A percentile compares a stretch with the other conserved stretches of the same genome.
Conservation (phyloP, 2,888 invertebrate genomes). For the Erebia aethiops region DNA sequence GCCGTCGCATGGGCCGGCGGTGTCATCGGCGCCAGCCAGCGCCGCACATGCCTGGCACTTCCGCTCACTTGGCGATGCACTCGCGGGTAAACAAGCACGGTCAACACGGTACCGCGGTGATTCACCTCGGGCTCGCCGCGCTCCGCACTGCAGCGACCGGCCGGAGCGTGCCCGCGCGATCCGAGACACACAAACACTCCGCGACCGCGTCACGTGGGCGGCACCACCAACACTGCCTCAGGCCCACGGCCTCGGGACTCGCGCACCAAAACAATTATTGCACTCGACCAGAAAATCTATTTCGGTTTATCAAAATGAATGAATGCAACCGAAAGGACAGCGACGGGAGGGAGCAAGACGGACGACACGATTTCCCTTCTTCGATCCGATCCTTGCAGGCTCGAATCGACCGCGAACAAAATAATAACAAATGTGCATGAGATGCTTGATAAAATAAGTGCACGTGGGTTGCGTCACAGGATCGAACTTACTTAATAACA, state of each 20-base stretch:
- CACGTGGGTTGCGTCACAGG: conserved; percentile 81
- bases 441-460: conserved; percentile 76
- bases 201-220: conserved; percentile 69
- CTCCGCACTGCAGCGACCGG: conserved; percentile 72
- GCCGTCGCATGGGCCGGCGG: conserved; percentile 70
- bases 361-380: conserved; percentile 69
- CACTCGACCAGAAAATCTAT: conserved; percentile 63
- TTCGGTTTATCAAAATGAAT: conserved; percentile 60
- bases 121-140: conserved; percentile 72
- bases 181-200: conserved; percentile 77
- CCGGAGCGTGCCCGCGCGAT: conserved; percentile 52
- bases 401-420: conserved; percentile 86
- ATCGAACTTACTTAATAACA: conserved; percentile 58
- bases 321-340: conserved; percentile 52
- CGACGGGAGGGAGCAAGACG: conserved; percentile 65
- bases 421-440: conserved; percentile 88
- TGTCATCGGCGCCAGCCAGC: conserved; percentile 77
- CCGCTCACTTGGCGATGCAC: conserved; percentile 76
- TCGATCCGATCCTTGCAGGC: conserved; percentile 68
- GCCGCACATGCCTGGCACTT: conserved; percentile 79
- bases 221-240: conserved; percentile 61
- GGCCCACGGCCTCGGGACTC: conserved; percentile 31
- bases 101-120: conserved; percentile 73
- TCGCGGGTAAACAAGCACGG: conserved; percentile 80
- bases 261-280: conserved; percentile 61